Conservation (phyloP, 2,888 invertebrate species). For the Ypsolopha sequella region DNA sequence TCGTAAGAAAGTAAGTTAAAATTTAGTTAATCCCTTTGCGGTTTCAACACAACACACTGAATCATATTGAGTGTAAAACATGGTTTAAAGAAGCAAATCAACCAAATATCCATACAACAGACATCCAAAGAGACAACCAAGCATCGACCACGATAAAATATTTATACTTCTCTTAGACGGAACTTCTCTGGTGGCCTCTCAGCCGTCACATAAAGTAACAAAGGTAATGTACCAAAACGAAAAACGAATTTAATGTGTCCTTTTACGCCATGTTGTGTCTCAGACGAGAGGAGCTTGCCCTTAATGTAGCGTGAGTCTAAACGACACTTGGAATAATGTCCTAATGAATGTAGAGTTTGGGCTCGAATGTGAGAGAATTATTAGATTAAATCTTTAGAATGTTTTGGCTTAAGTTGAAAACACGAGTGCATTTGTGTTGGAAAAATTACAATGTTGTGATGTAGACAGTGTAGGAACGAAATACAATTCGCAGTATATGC, state of each 20-base stretch:
- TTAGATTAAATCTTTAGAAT: no score
- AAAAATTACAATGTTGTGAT: no score
- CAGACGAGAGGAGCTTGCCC: conserved; percentile 22
- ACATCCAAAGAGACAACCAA: background rate
- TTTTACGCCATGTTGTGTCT: conserved; percentile 10
- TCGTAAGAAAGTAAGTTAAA: no score
- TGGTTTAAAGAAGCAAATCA: conserved; percentile 1
- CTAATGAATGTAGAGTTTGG: conserved; percentile 11
- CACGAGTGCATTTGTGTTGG: no score
- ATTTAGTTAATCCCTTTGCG: no score
- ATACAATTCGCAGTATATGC: no score
- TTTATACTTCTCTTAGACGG: background rate
- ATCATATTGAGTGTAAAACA: no score
- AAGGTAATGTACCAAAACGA: conserved; percentile 39
- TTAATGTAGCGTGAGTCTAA: conserved; percentile 35
- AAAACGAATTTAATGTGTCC: conserved; percentile 33
- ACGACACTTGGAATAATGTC: conserved; percentile 10
- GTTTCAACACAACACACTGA: no score
- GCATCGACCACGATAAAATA: background rate
- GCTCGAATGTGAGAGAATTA: background rate
- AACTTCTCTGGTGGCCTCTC: conserved; percentile 1
- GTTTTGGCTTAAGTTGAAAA: no score
- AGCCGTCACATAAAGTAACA: conserved; percentile 7
- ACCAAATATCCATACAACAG: conserved; percentile 4
- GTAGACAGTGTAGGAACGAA: no score